These are phyloP conservation scores for Rhinichthys osculus DNA, from an alignment of 2,797 vertebrate genomes.

Conservation along the genomic window DNA sequence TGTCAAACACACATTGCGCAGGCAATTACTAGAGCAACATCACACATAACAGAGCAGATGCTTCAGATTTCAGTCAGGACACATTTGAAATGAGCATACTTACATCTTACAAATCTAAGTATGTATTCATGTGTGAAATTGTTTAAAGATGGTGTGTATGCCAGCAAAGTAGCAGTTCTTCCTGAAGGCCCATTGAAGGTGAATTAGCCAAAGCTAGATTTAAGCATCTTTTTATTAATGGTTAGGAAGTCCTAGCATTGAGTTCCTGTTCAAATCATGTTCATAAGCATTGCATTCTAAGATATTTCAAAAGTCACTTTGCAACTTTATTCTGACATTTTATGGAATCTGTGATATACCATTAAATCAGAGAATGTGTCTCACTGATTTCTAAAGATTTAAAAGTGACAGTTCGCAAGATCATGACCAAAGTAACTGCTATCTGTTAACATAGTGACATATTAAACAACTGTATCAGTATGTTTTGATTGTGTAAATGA, in stretches of 20 bases:
- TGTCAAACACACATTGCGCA: conserved; percentile 27
- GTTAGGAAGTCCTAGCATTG: neutral
- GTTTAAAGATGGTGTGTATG: neutral
- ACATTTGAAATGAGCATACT: neutral
- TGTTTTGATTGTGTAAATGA: neutral
- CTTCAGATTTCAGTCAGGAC: neutral
- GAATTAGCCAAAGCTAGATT: neutral
- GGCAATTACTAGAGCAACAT: neutral
- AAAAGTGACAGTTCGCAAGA: neutral
- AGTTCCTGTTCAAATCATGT: neutral
- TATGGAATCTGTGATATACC: neutral
- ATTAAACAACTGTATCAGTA: neutral
- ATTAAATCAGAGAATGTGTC: neutral
- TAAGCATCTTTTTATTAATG: neutral
- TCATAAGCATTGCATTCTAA: neutral
- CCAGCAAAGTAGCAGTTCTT: neutral
- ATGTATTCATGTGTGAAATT: neutral
- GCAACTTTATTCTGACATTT: neutral
- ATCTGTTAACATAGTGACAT: neutral
- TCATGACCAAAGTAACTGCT: neutral
- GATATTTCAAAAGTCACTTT: neutral
- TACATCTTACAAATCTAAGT: neutral
- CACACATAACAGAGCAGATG: neutral
- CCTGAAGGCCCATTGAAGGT: neutral
- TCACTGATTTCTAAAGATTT: neutral